A percentile compares a stretch with the other conserved stretches of the same genome.
These are phyloP conservation scores for Coracopsis vasa DNA, from an alignment of 2,113 vertebrate genomes.

Conservation along the genomic window DNA sequence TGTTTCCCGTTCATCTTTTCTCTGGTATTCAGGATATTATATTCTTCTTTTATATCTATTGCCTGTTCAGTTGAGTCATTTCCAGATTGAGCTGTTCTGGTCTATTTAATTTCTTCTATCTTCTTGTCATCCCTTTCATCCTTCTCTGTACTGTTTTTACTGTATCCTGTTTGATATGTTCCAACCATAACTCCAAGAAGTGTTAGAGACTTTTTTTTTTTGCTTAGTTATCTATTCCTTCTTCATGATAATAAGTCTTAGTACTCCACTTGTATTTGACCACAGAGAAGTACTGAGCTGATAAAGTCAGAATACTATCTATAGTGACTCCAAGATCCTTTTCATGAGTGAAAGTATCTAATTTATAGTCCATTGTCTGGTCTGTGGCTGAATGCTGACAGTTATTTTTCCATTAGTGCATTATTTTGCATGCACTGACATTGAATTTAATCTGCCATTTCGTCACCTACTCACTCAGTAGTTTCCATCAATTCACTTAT, in stretches of 20 bases:
- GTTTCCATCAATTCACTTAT: background rate
- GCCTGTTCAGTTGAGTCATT: constrained; percentile 17
- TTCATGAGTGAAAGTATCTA: background rate
- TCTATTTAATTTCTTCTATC: constrained; percentile 41
- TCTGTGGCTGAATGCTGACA: background rate
- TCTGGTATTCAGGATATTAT: constrained; percentile 15
- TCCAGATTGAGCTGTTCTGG: constrained; percentile 26
- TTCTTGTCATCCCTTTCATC: constrained; percentile 47
- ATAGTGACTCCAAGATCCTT: background rate
- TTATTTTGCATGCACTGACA: background rate
- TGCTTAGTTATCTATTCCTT: background rate
- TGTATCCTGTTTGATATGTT: constrained; percentile 9
- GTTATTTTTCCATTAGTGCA: background rate
- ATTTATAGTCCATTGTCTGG: background rate
- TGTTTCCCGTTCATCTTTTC: constrained; percentile 18
- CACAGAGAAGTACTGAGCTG: background rate
- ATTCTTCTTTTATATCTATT: constrained; percentile 5
- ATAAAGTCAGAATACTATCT: background rate
- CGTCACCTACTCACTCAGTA: background rate
- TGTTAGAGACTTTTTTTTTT: background rate
- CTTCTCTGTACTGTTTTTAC: constrained; percentile 8
- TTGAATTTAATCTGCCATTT: background rate
- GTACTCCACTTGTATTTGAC: background rate
- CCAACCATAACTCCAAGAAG: background rate
- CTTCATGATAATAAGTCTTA: background rate